phyloP scores from a whole-genome alignment of 2,888 invertebrate genomes.

The Agriopis leucophaearia region DNA sequence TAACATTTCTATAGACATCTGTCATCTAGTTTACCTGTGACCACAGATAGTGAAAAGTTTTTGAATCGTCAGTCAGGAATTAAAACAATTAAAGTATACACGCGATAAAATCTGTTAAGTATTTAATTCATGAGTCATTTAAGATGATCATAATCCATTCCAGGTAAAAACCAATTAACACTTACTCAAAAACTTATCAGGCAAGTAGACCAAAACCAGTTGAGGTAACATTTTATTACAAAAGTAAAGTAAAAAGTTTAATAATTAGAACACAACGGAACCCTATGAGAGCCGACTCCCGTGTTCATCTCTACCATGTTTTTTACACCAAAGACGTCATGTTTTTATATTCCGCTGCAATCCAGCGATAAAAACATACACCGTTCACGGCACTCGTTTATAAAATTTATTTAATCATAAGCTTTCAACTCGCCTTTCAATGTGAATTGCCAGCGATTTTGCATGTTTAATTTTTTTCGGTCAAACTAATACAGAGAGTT shows the following conservation, averaged over 20 bases:
- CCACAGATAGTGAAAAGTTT: too few relatives aligned
- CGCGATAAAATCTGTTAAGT: background rate
- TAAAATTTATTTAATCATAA: conserved; percentile 74
- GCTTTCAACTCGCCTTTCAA: conserved; percentile 76
- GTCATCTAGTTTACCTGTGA: too few relatives aligned
- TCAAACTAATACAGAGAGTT: conserved; percentile 64
- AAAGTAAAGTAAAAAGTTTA: conserved; percentile 18
- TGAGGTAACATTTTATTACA: conserved; percentile 19
- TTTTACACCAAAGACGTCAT: conserved; percentile 57
- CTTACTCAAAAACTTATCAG: conserved; percentile 23
- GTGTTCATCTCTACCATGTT: conserved; percentile 54
- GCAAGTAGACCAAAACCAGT: conserved; percentile 17
- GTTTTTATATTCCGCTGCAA: conserved; percentile 62
- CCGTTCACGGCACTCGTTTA: conserved; percentile 61
- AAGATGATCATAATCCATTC: conserved; percentile 12
- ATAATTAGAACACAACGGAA: conserved; percentile 54
- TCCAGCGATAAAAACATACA: conserved; percentile 67
- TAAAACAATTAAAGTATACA: too few relatives aligned
- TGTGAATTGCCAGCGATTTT: conserved; percentile 67
- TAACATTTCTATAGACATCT: too few relatives aligned
- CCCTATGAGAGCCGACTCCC: conserved; percentile 50
- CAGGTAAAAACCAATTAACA: conserved; percentile 33
- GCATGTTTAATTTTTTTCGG: conserved; percentile 68
- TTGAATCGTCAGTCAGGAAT: too few relatives aligned
- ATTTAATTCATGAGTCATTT: too few relatives aligned